A percentile compares a stretch with the other conserved stretches of the same genome.
phyloP scores from a whole-genome alignment of 2,113 vertebrate genomes.

The Leptobrachium leishanense region DNA sequence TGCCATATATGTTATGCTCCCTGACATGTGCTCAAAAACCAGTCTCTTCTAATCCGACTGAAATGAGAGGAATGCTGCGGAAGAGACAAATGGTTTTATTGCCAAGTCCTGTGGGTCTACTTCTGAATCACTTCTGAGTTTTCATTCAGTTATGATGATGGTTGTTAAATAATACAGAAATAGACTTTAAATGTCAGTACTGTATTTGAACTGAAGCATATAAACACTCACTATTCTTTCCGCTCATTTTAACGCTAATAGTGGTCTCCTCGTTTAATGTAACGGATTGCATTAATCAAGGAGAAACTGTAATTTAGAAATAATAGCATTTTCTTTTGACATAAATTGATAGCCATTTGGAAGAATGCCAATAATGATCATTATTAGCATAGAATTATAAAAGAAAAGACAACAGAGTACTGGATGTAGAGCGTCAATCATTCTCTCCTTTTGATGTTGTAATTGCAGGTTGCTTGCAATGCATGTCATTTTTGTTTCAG shows the following conservation, averaged over 20 bases:
- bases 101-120: slow-evolving; percentile 36
- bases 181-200: slow-evolving; percentile 31
- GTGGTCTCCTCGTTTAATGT: slow-evolving; percentile 36
- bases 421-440: background rate
- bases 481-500: slow-evolving; percentile 11
- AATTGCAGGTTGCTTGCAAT: slow-evolving; percentile 13
- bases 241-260: slow-evolving; percentile 33
- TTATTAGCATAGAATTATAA: slow-evolving; percentile 13
- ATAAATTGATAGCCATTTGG: slow-evolving; percentile 14
- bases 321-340: slow-evolving; percentile 5
- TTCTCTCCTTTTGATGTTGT: background rate
- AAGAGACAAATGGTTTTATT: slow-evolving; percentile 47
- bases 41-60: slow-evolving; percentile 39
- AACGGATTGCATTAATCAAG: slow-evolving; percentile 23
- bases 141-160: slow-evolving; percentile 43
- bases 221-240: slow-evolving; percentile 52
- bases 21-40: slow-evolving; percentile 18
- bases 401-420: background rate
- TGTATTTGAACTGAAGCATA: slow-evolving; percentile 45
- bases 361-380: slow-evolving; percentile 23
- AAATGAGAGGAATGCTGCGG: slow-evolving; percentile 31
- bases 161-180: slow-evolving; percentile 49
- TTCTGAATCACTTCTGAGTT: slow-evolving; percentile 39
- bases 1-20: slow-evolving; percentile 19
- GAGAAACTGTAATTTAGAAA: slow-evolving; percentile 21